Base-by-base conservation (phyloP, 2,888 invertebrate genomes). In the Phaedon cochleariae region DNA sequence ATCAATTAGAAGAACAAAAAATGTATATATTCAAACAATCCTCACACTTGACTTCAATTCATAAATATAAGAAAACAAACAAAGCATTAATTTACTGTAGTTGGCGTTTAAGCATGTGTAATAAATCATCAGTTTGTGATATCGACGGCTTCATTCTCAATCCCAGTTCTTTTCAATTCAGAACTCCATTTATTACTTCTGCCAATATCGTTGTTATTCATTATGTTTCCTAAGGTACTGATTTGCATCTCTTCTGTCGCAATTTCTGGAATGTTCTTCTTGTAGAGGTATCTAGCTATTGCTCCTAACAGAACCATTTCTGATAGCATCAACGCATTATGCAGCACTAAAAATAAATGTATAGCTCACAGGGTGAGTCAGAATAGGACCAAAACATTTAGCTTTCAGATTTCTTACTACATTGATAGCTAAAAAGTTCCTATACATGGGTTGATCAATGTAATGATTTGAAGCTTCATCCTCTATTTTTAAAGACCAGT, bases 301-400 rank as follows among this genome's bases (percentile, higher is more conserved):
- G 87, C 83, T 48, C 88, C 87, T 46, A 92, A 84, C 57, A 90
- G 76, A 60, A 90, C 84, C 90, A 92, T 91, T 82, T 92, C 91
- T 73, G 88, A 78, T 74, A 91, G 83, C 86, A 90, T 89, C 72
- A 90, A 77, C 41, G 86, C 84, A 81, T 90, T 90, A 83, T 90
- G 89, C 69, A 91, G 86, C 80, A 91, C 92, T 92, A 86, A 74
- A 86, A 85, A 37, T 58, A 65, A 21, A 68, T 29, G 12, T 22
- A 4, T 15, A 48, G 2, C 9, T 34, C 5, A 15, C 1, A n/a
- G n/a, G n/a, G n/a, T n/a, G n/a, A n/a, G n/a, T n/a, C n/a, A n/a
- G n/a, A n/a, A n/a, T n/a, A n/a, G n/a, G n/a, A 15, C 1, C 46
- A 41, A 55, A 41, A 41, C 5, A 46, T 46, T 46, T 17, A 15